phyloP scores from a whole-genome alignment of 2,888 invertebrate species.

The Microctonus hyperodae region DNA sequence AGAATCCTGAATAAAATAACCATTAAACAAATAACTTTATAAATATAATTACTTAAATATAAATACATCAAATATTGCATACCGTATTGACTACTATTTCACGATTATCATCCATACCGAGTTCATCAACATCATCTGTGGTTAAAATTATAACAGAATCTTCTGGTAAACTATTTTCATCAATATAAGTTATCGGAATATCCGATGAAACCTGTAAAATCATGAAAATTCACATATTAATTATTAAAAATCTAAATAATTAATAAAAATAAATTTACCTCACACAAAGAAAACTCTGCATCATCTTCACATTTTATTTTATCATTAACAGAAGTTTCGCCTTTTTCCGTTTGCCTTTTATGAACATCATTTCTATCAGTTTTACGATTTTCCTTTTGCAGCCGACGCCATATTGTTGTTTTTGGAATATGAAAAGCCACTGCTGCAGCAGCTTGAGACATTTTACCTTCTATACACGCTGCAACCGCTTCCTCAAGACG shows the following conservation, averaged over 20 bases:
- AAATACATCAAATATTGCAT: constrained; percentile 26
- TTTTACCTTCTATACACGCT: constrained; percentile 62
- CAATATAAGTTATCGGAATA: constrained; percentile 60
- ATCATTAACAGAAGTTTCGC: constrained; percentile 5
- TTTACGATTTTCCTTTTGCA: constrained; percentile 56
- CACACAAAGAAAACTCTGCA: constrained; percentile 45
- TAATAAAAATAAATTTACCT: constrained; percentile 38
- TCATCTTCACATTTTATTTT: constrained; percentile 32
- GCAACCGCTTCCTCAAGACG: constrained; percentile 61
- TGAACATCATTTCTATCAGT: constrained; percentile 28
- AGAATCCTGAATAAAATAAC: constrained; percentile 11
- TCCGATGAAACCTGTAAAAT: constrained; percentile 54
- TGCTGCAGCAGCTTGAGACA: constrained; percentile 63
- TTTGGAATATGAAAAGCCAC: constrained; percentile 61
- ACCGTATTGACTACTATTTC: constrained; percentile 58
- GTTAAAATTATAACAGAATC: constrained; percentile 62
- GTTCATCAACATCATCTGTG: constrained; percentile 53
- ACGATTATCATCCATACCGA: constrained; percentile 54
- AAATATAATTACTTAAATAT: neutral
- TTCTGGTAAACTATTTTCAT: constrained; percentile 56
- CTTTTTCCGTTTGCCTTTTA: constrained; percentile 27
- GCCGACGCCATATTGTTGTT: constrained; percentile 63
- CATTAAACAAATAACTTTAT: neutral
- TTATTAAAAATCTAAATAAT: neutral
- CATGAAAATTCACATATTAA: too few relatives aligned